These are phyloP conservation scores for Agrochola circellaris DNA, from an alignment of 2,888 invertebrate species.

Conservation along the genomic window DNA sequence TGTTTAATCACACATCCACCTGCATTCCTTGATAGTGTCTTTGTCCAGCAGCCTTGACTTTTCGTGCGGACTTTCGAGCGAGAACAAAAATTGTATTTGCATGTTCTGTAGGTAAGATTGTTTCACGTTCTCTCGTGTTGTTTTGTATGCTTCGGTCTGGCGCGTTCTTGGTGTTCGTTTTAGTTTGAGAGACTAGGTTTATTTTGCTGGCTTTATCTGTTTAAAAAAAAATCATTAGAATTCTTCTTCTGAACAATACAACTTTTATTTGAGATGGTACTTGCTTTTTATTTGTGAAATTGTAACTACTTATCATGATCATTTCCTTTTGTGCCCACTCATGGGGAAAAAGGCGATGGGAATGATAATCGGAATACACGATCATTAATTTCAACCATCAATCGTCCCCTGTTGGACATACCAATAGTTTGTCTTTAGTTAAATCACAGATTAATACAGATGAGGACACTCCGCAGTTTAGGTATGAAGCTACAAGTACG, in stretches of 20 bases:
- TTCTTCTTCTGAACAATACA: not conserved
- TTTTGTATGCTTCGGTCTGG: slow-evolving; percentile 3
- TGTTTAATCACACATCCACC: slow-evolving; percentile 15
- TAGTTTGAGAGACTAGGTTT: not conserved
- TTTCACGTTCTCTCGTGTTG: slow-evolving; percentile 24
- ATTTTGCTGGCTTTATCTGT: not conserved
- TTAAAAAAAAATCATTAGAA: not conserved
- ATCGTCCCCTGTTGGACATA: not conserved
- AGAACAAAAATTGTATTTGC: slow-evolving; percentile 61
- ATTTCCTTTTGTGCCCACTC: not conserved
- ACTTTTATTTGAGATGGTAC: not conserved
- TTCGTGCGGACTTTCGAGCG: slow-evolving; percentile 67
- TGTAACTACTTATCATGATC: not conserved
- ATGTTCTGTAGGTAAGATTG: slow-evolving; percentile 33
- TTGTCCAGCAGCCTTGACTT: slow-evolving; percentile 69
- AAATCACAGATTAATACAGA: too few species aligned
- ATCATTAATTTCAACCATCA: too few species aligned
- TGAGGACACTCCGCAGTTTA: too few species aligned
- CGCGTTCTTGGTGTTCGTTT: slow-evolving; percentile 6
- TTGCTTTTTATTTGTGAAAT: not conserved
- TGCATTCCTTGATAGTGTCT: slow-evolving; percentile 40
- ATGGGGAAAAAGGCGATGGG: not conserved
- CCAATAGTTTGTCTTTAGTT: not conserved
- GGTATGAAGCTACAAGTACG: too few species aligned
- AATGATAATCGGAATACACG: not conserved